Conservation (phyloP, 2,113 vertebrate genomes). For the Oxyura jamaicensis region DNA sequence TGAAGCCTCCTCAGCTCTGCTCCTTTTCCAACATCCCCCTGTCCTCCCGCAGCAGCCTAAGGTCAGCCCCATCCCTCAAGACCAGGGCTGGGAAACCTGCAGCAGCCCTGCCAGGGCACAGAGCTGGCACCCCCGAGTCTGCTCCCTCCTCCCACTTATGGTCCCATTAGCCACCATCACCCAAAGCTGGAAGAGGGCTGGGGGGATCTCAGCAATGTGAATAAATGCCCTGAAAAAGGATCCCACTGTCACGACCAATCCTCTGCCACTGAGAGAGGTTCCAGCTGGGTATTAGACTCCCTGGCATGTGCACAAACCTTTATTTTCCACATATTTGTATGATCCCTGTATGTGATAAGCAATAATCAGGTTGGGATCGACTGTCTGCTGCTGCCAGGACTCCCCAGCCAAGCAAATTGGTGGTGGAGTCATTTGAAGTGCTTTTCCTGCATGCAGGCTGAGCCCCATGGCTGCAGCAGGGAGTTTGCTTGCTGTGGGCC, state of each 20-base stretch:
- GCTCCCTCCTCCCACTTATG: not conserved
- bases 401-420: not conserved
- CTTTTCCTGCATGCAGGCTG: fast-evolving
- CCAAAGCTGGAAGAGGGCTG: not conserved
- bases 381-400: not conserved
- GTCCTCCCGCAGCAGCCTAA: not conserved
- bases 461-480: not conserved
- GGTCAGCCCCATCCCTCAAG: fast-evolving
- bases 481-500: not conserved
- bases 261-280: not conserved
- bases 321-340: not conserved
- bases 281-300: not conserved
- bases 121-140: not conserved
- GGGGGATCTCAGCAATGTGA: not conserved
- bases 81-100: not conserved
- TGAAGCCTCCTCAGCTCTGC: fast-evolving
- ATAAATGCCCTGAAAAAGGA: not conserved
- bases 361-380: not conserved
- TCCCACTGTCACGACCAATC: too few species aligned
- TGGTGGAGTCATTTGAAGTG: not conserved
- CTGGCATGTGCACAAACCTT: not conserved
- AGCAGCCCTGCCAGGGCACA: not conserved
- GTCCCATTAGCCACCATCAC: not conserved
- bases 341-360: not conserved
- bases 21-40: not conserved